Percentiles rank a stretch among this genome's conserved stretches.
These are phyloP conservation scores for Formicarius rufipectus DNA, from an alignment of 2,113 vertebrate genomes.

Conservation along the genomic window DNA sequence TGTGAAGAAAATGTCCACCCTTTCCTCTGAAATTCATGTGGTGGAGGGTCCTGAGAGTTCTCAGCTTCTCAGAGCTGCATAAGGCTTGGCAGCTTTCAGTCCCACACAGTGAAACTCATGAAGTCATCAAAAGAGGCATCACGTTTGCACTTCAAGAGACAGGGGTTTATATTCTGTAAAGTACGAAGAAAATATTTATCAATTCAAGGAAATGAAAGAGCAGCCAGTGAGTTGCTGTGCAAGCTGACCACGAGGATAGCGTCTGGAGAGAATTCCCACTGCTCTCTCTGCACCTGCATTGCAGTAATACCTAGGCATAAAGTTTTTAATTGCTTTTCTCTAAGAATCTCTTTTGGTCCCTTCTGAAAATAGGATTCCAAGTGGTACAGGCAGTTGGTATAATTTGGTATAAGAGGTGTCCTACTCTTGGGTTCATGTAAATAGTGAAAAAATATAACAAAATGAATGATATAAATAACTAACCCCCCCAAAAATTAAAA, in stretches of 20 bases:
- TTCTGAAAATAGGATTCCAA: background rate
- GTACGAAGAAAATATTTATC: background rate
- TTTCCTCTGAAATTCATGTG: background rate
- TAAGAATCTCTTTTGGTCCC: background rate
- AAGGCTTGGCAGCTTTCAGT: background rate
- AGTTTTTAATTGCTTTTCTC: slow-evolving; percentile 8
- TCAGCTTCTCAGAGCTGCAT: background rate
- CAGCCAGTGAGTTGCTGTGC: background rate
- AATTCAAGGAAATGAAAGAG: background rate
- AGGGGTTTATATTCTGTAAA: background rate
- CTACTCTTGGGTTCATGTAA: background rate
- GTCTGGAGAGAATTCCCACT: background rate
- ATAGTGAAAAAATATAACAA: background rate
- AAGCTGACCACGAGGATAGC: background rate
- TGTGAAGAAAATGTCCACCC: background rate
- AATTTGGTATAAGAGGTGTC: background rate
- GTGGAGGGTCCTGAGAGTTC: background rate
- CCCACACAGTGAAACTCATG: background rate
- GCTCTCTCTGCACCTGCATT: slow-evolving; percentile 31
- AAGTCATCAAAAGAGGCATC: background rate
- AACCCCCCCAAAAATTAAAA: background rate
- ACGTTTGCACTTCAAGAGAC: background rate
- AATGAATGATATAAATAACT: background rate
- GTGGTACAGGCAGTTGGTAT: background rate
- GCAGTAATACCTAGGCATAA: background rate